These are phyloP conservation scores for Rhimphoctona megacephalus DNA, from an alignment of 2,888 invertebrate genomes.

Conservation along the genomic window DNA sequence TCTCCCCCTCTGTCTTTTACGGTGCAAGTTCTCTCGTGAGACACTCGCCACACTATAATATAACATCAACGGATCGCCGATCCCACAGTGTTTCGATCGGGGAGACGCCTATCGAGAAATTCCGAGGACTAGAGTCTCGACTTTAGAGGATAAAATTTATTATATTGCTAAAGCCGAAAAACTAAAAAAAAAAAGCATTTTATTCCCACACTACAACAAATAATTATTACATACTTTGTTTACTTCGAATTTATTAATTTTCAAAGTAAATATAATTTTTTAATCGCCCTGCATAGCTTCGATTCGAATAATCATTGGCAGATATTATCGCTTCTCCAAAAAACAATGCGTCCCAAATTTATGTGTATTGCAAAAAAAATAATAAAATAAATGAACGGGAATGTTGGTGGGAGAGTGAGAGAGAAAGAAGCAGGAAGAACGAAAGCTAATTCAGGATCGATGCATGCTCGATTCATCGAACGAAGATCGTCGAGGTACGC, in stretches of 20 bases:
- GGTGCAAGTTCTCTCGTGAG: constrained; percentile 66
- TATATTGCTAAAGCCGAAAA: not conserved
- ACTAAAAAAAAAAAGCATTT: not conserved
- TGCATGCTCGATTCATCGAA: constrained; percentile 65
- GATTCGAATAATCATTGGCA: constrained; percentile 12
- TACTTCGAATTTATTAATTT: not conserved
- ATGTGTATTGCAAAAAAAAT: not conserved
- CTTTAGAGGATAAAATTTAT: not conserved
- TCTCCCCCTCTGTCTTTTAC: constrained; percentile 3
- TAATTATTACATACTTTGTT: not conserved
- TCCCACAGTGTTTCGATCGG: constrained; percentile 65
- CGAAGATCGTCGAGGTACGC: constrained; percentile 61
- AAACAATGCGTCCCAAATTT: constrained; percentile 1
- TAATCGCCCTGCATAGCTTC: not conserved
- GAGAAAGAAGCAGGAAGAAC: constrained; percentile 54
- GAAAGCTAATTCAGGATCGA: constrained; percentile 66
- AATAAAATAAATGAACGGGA: constrained; percentile 15
- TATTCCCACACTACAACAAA: not conserved
- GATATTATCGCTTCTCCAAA: constrained; percentile 12
- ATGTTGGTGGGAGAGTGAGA: not conserved
- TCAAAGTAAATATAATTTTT: not conserved
- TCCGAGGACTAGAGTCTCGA: constrained; percentile 44
- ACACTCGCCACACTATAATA: constrained; percentile 74
- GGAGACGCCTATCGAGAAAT: constrained; percentile 53
- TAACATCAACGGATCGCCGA: constrained; percentile 76